These are phyloP conservation scores for Chymomyza amoena DNA, from an alignment of 2,888 invertebrate species.

Conservation along the genomic window DNA sequence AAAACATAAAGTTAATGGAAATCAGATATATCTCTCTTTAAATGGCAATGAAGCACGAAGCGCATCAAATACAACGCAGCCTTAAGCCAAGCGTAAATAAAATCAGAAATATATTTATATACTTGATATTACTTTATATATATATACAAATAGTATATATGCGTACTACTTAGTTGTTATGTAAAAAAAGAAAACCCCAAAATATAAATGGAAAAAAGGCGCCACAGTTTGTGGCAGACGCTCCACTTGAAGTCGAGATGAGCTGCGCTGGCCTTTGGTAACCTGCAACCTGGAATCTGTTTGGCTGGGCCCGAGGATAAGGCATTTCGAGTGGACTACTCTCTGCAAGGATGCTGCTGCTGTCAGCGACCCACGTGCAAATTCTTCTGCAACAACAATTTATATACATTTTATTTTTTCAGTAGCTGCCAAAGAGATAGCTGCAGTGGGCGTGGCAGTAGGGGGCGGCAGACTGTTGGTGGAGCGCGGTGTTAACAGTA, in stretches of 20 bases:
- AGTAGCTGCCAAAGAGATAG: neutral
- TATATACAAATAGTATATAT: no score
- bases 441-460: neutral
- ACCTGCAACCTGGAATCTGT: neutral
- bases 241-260: constrained; percentile 41
- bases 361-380: constrained; percentile 49
- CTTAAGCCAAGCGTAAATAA: neutral
- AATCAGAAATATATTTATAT: neutral
- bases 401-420: neutral
- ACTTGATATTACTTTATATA: neutral
- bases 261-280: neutral
- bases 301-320: neutral
- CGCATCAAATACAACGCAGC: no score
- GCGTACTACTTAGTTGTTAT: neutral
- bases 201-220: neutral
- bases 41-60: neutral
- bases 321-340: constrained; percentile 45
- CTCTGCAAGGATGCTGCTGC: neutral
- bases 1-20: neutral
- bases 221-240: constrained; percentile 40
- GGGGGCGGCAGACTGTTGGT: neutral
- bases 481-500: neutral
- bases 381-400: constrained; percentile 12
- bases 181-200: neutral
- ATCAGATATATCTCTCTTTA: neutral